Percentiles rank a stretch among this genome's conserved stretches.
These are phyloP conservation scores for Ditula angustiorana DNA, from an alignment of 2,888 invertebrate species.

Conservation along the genomic window DNA sequence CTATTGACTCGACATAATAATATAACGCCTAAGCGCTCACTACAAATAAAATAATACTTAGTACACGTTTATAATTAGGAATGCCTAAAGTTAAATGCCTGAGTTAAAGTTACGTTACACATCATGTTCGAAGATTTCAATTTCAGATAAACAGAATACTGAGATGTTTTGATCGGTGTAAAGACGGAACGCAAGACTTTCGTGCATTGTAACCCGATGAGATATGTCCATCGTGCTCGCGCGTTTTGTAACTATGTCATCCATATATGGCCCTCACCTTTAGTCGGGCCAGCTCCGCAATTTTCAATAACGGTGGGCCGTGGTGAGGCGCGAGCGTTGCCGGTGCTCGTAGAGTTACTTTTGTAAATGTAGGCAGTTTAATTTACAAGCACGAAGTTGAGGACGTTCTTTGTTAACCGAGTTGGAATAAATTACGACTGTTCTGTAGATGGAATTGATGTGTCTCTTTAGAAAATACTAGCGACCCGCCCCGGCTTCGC, in stretches of 20 bases:
- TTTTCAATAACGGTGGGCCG: neutral
- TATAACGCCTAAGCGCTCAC: no score
- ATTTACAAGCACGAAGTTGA: slow-evolving; percentile 14
- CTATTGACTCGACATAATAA: no score
- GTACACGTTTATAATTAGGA: no score
- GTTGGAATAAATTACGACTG: slow-evolving; percentile 1
- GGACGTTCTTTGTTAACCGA: slow-evolving; percentile 15
- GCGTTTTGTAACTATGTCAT: neutral
- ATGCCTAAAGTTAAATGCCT: no score
- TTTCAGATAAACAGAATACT: neutral
- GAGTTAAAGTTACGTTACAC: no score
- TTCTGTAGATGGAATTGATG: slow-evolving; percentile 7
- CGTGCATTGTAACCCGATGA: neutral
- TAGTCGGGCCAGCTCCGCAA: slow-evolving; percentile 3
- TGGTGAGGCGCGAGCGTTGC: slow-evolving; percentile 13
- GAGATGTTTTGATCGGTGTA: neutral
- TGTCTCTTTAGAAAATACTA: neutral
- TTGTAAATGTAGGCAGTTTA: slow-evolving; percentile 28
- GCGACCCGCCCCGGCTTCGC: no score
- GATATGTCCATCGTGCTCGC: neutral
- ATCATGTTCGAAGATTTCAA: neutral
- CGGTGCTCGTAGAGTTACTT: slow-evolving; percentile 10
- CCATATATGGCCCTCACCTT: slow-evolving; percentile 1
- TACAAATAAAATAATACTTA: no score
- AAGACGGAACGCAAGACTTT: neutral